A percentile compares a stretch with the other conserved stretches of the same genome.
These are phyloP conservation scores for Cliona cf. orientalis DNA, from an alignment of 37 sponge, comb jelly and placozoan species.

Conservation along the genomic window DNA sequence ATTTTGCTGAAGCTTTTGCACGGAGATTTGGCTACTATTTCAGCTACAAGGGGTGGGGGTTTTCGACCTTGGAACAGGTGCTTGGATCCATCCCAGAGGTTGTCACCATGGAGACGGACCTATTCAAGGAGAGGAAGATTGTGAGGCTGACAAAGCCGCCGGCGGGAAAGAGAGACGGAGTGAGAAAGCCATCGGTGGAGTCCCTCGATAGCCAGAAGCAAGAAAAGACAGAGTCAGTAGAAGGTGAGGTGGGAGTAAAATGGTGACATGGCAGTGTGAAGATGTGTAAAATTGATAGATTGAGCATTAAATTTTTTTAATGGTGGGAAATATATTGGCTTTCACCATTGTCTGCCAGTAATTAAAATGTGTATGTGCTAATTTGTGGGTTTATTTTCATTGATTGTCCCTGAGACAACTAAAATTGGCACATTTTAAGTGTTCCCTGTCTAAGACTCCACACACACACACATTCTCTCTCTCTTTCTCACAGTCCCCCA, in stretches of 20 bases:
- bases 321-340: no score
- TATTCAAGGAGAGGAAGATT: not conserved
- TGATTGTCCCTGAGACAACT: no score
- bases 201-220: no score
- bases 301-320: no score
- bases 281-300: no score
- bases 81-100: constrained; percentile 21
- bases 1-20: constrained; percentile 58
- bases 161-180: not conserved
- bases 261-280: no score
- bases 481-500: not conserved
- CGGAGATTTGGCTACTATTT: constrained; percentile 48
- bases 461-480: not conserved
- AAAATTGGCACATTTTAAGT: no score
- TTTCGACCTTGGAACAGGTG: constrained; percentile 9
- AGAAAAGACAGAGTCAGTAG: no score
- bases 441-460: no score
- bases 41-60: constrained; percentile 30
- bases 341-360: no score
- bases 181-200: no score
- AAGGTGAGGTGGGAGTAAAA: no score
- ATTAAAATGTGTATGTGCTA: not conserved
- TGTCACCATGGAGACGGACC: not conserved
- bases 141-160: not conserved
- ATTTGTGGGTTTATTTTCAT: not conserved